Conservation (phyloP, 2,797 vertebrate genomes). For the Eospalax fontanierii region DNA sequence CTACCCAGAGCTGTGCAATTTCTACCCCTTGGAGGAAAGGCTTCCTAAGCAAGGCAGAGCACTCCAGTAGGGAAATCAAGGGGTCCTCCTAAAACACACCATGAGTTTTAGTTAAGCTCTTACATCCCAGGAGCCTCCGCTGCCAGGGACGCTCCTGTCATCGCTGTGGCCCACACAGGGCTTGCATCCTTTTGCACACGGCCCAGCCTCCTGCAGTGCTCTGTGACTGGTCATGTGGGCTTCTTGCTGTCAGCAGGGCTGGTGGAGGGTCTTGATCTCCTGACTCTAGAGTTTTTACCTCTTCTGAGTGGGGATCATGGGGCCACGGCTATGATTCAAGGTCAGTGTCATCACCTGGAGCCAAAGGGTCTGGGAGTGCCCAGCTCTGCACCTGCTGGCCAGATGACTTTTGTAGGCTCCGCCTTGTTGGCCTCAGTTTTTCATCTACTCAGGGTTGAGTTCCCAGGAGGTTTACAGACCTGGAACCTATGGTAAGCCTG, state of each 20-base stretch:
- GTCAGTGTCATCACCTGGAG: accelerated
- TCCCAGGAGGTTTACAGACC: not conserved
- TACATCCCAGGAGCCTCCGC: not conserved
- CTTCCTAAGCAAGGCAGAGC: not conserved
- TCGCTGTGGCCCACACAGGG: too few relatives aligned
- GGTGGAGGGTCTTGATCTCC: not conserved
- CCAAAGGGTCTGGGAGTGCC: accelerated
- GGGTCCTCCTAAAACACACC: not conserved
- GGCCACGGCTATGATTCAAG: accelerated
- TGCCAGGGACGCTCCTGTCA: too few relatives aligned
- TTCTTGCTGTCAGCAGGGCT: not conserved
- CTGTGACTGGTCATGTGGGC: too few relatives aligned
- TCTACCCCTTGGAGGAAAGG: not conserved
- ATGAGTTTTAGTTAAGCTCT: not conserved
- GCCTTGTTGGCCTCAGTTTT: not conserved
- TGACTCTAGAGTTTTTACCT: not conserved
- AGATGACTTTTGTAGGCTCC: not conserved
- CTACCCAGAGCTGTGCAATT: too few relatives aligned
- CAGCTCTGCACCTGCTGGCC: conserved; percentile 46
- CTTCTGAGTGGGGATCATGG: not conserved
- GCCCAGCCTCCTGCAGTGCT: too few relatives aligned
- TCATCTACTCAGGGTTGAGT: not conserved
- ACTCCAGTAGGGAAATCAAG: not conserved
- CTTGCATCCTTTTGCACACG: too few relatives aligned
- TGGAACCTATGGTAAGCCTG: accelerated